A percentile compares a stretch with the other conserved stretches of the same genome.
Conservation (phyloP, 2,113 vertebrate species). For the Athene cunicularia region DNA sequence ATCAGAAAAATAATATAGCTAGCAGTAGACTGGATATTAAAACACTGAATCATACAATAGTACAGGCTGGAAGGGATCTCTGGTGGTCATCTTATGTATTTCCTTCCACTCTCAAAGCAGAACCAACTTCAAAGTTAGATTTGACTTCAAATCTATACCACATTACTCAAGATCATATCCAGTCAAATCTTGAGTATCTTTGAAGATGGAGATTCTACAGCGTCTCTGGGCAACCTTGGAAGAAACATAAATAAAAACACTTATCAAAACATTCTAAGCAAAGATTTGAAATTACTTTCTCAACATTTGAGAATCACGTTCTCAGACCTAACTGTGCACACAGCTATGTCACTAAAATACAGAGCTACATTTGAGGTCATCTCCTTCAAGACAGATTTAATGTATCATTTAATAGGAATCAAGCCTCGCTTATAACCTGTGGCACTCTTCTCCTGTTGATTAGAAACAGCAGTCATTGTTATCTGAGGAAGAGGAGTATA, state of each 20-base stretch:
- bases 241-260: not conserved
- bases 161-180: not conserved
- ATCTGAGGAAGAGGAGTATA: slow-evolving; percentile 98
- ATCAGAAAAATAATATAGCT: not conserved
- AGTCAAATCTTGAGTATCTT: not conserved
- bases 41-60: not conserved
- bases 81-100: not conserved
- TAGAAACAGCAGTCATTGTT: slow-evolving; percentile 91
- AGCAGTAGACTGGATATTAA: too few species aligned
- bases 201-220: not conserved
- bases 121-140: not conserved
- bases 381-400: not conserved
- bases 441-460: not conserved
- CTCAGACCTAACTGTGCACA: not conserved
- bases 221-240: not conserved
- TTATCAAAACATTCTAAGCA: not conserved
- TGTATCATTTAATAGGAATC: not conserved
- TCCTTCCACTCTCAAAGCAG: not conserved
- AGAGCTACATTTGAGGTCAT: not conserved
- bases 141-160: not conserved
- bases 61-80: not conserved
- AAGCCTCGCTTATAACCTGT: not conserved
- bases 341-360: rapidly evolving
- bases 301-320: rapidly evolving
- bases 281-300: not conserved